Percentiles rank a stretch among this genome's conserved stretches.
These are phyloP conservation scores for Heliconius congener DNA, from an alignment of 1,140 invertebrate species.

Conservation along the genomic window DNA sequence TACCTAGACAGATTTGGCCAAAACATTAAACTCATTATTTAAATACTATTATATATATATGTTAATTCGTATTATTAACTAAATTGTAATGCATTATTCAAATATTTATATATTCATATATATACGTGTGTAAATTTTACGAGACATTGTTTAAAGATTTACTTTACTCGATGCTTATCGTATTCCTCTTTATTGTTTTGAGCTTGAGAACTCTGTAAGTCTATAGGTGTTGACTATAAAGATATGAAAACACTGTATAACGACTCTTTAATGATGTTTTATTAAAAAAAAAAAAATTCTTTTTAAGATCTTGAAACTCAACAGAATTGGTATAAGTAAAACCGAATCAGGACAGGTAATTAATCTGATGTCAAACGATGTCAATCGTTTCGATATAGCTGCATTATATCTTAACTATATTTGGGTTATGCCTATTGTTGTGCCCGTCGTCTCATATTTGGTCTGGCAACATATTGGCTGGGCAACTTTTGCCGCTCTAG, in stretches of 20 bases:
- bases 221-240: background rate
- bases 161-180: background rate
- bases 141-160: background rate
- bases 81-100: no score
- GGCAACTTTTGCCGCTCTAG: constrained; percentile 83
- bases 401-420: constrained; percentile 83
- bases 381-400: constrained; percentile 84
- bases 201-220: background rate
- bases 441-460: constrained; percentile 83
- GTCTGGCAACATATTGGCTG: constrained; percentile 84
- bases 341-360: constrained; percentile 93
- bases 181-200: background rate
- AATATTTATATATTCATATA: no score
- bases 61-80: no score
- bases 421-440: constrained; percentile 89
- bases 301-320: constrained; percentile 81
- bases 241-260: no score
- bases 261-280: no score
- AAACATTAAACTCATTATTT: no score
- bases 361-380: constrained; percentile 93
- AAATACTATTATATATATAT: no score
- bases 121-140: background rate
- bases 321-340: constrained; percentile 84
- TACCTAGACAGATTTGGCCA: no score
- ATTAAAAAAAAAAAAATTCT: background rate